Conservation (phyloP, 2,888 invertebrate species). For the Trichogramma dendrolimi region DNA sequence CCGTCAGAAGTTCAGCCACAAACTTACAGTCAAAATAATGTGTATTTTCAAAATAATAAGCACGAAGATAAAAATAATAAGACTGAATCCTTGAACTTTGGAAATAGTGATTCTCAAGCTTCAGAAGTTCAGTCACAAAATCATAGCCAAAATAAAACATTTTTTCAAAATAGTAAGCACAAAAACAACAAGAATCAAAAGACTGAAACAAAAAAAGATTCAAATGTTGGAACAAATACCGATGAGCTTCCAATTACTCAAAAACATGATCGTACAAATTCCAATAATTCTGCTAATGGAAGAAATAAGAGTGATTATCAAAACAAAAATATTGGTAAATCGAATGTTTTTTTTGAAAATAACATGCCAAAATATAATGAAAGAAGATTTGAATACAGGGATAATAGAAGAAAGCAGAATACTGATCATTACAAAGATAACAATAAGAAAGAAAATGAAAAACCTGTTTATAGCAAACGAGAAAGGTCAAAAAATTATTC, state of each 20-base stretch:
- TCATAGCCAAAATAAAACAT: constrained; percentile 2
- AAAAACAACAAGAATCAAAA: constrained; percentile 18
- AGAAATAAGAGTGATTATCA: constrained; percentile 22
- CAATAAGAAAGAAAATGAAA: constrained; percentile 29
- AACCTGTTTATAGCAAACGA: constrained; percentile 34
- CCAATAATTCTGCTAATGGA: constrained; percentile 24
- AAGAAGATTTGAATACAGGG: constrained; percentile 31
- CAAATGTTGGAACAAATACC: constrained; percentile 58
- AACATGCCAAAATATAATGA: constrained; percentile 30
- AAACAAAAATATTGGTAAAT: constrained; percentile 9
- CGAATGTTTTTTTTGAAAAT: constrained; percentile 25
- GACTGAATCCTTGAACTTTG: too few species aligned
- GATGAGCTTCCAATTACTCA: constrained; percentile 58
- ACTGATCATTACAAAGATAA: constrained; percentile 28
- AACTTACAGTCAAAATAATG: too few species aligned
- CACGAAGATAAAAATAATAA: too few species aligned
- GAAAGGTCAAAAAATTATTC: constrained; percentile 16
- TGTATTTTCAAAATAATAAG: too few species aligned
- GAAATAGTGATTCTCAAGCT: too few species aligned
- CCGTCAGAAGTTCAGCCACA: too few species aligned
- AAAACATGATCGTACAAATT: constrained; percentile 27
- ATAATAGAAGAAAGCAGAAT: constrained; percentile 29
- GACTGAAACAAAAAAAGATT: constrained; percentile 36
- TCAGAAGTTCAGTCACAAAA: too few species aligned
- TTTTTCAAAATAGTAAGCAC: constrained; percentile 21